phyloP scores from a whole-genome alignment of 1,140 invertebrate genomes.

The Drosophila prosaltans region DNA sequence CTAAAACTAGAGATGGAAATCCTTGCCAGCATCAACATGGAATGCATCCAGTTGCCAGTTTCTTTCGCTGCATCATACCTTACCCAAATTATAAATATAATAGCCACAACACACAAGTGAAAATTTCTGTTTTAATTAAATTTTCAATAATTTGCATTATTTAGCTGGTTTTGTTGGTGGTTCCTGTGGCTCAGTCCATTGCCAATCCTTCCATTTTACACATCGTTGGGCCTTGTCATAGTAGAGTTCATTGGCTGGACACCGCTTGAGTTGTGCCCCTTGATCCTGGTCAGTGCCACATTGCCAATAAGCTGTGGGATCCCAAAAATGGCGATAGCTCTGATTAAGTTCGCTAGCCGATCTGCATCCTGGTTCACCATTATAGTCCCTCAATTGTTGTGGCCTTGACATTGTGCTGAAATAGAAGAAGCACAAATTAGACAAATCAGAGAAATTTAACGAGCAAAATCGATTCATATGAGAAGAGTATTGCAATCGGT shows the following conservation, averaged over 20 bases:
- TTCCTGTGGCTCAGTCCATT: slow-evolving; percentile 60
- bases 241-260: slow-evolving; percentile 51
- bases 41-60: too few relatives aligned
- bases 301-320: slow-evolving; percentile 60
- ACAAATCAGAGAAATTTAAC: too few relatives aligned
- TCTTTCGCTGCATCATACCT: background rate
- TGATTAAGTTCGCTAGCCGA: slow-evolving; percentile 39
- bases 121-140: slow-evolving; percentile 58
- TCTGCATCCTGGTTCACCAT: slow-evolving; percentile 57
- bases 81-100: too few relatives aligned
- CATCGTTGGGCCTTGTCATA: slow-evolving; percentile 45
- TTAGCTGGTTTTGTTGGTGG: slow-evolving; percentile 53
- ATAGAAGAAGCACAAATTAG: background rate
- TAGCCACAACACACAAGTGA: too few relatives aligned
- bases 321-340: slow-evolving; percentile 54
- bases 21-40: too few relatives aligned
- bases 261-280: slow-evolving; percentile 35
- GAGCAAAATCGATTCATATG: too few relatives aligned
- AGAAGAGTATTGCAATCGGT: too few relatives aligned
- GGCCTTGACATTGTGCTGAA: slow-evolving; percentile 27
- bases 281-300: slow-evolving; percentile 29
- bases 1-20: too few relatives aligned
- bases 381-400: slow-evolving; percentile 39
- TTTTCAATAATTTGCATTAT: slow-evolving; percentile 62
- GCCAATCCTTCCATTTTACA: slow-evolving; percentile 56